phyloP scores from a whole-genome alignment of 2,113 vertebrate genomes.

The Pseudorectes ferrugineus region DNA sequence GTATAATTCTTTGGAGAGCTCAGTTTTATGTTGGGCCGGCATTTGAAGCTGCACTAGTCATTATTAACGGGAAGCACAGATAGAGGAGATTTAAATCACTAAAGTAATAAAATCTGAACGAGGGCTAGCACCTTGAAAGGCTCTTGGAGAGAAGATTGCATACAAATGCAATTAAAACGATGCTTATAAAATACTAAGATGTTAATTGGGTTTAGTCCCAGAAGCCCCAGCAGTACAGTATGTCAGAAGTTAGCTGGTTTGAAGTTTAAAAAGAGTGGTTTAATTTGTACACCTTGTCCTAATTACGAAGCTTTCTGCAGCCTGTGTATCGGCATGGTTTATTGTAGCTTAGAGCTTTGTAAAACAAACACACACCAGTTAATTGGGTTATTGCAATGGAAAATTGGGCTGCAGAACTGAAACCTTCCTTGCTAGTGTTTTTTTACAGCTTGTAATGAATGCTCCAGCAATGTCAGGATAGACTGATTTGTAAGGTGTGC shows the following conservation, averaged over 20 bases:
- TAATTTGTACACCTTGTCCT: constrained; percentile 88
- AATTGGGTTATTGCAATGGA: constrained; percentile 86
- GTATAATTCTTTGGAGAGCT: constrained; percentile 79
- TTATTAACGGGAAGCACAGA: constrained; percentile 79
- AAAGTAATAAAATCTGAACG: constrained; percentile 80
- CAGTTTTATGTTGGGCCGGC: constrained; percentile 76
- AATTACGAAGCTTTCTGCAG: constrained; percentile 84
- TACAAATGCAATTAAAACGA: constrained; percentile 86
- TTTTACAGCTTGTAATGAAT: constrained; percentile 81
- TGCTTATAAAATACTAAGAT: constrained; percentile 88
- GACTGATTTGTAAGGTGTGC: constrained; percentile 80
- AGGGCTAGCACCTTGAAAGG: constrained; percentile 83
- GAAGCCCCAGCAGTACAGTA: constrained; percentile 84
- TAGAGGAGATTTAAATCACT: constrained; percentile 83
- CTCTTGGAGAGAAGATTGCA: constrained; percentile 81
- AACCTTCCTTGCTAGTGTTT: constrained; percentile 71
- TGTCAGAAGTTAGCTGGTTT: constrained; percentile 87
- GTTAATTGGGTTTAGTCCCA: constrained; percentile 88
- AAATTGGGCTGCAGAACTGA: constrained; percentile 80
- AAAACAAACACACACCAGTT: constrained; percentile 86
- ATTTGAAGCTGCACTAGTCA: constrained; percentile 77
- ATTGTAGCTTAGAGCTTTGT: constrained; percentile 88
- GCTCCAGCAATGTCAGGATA: constrained; percentile 72
- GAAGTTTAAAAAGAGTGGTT: constrained; percentile 89
- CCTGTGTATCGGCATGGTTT: constrained; percentile 81